Percentiles rank a stretch among this genome's conserved stretches.
These are phyloP conservation scores for Melinopterus prodromus DNA, from an alignment of 2,888 invertebrate species.

Conservation along the genomic window DNA sequence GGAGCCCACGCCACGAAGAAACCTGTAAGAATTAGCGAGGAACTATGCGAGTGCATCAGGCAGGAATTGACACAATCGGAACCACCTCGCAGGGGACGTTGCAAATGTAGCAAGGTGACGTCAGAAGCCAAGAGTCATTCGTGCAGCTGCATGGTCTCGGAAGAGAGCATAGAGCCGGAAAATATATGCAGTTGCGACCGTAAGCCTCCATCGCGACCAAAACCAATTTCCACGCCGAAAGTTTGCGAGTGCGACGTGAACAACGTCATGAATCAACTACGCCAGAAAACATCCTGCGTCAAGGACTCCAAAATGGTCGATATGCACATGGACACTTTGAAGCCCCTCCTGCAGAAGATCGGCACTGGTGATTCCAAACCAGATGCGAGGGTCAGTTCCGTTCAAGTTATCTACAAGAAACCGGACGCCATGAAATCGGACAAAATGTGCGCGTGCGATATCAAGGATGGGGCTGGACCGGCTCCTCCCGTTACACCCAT, in stretches of 20 bases:
- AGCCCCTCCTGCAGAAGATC: conserved; percentile 10
- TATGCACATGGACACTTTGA: not conserved
- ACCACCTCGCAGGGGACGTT: not conserved
- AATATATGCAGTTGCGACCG: not conserved
- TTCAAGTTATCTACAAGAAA: conserved; percentile 19
- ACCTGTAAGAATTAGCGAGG: not conserved
- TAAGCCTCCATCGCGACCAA: not conserved
- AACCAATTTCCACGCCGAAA: not conserved
- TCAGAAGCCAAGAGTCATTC: not conserved
- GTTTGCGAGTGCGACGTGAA: conserved; percentile 11
- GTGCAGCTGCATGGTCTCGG: not conserved
- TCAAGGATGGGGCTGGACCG: not conserved
- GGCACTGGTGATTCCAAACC: not conserved
- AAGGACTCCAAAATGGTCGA: conserved; percentile 8
- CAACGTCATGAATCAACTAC: not conserved
- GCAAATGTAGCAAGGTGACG: conserved; percentile 19
- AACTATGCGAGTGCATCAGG: not conserved
- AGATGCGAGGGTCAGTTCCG: conserved; percentile 14
- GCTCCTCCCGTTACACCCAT: not conserved
- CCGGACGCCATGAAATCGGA: not conserved
- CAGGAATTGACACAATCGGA: not conserved
- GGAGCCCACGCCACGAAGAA: not conserved
- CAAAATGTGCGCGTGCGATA: not conserved
- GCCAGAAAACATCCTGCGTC: not conserved
- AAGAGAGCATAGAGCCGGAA: not conserved